Base-by-base conservation (phyloP, 2,113 vertebrate species). In the Apodemus sylvaticus region DNA sequence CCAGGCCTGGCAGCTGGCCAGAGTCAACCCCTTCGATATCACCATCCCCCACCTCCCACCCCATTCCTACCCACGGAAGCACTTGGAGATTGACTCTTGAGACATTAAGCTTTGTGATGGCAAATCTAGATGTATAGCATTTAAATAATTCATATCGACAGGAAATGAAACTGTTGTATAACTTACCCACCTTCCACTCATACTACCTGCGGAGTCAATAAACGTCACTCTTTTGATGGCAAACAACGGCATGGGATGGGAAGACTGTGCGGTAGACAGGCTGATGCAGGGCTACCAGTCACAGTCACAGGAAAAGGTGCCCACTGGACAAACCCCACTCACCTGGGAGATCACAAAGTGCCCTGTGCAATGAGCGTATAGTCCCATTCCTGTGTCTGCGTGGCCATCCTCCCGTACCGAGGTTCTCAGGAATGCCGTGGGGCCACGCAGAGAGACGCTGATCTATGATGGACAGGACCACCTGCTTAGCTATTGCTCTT, bases 71-170 rank as follows among this genome's bases (percentile, higher is more conserved):
- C 77, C 51, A 60, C 22, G 36, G 26, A 24, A 83, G 60, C 39
- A 73, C 71, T 86, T 60, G 34, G 26, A 62, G 70, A 39, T 83
- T 39, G 51, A 11, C 85, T 71, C 70, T 62, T 22, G 60, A 0
- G 22, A 85, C n/a, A 42, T 26, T 3, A 64, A 68, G 53, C 51
- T 93, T 64, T 93, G 62, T 82, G 34, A 71, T 66, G 76, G 76
- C 48, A 93, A 66, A 81, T 58, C 82, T 14, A 90, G 74, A 89
- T 10, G 62, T 36, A 45, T 0, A 42, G 62, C 85, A n/a, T 73
- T 89, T 97, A 62, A 96, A 96, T 94, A 92, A 95, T 95, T 94
- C 77, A 97, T 78, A 90, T 19, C 48, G 86, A 89, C 26, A 51
- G 83, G 55, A 76, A 97, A 51, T 31, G 88, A 94, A 91, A 78